These are phyloP conservation scores for Trachemys scripta DNA, from an alignment of 2,113 vertebrate genomes.

Conservation along the genomic window DNA sequence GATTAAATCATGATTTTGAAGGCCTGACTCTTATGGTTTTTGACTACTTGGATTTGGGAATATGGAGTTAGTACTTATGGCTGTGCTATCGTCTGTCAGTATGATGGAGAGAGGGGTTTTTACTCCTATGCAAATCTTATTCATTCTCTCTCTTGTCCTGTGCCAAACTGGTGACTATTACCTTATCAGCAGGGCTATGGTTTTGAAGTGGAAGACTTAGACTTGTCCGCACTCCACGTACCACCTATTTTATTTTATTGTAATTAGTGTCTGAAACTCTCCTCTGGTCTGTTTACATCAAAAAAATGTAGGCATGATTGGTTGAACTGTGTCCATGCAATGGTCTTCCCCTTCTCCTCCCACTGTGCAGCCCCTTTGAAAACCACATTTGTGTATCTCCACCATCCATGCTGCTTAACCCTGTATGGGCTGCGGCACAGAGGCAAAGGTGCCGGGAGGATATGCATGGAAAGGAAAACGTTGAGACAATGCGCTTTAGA, in stretches of 20 bases:
- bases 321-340: neutral
- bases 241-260: too few relatives aligned
- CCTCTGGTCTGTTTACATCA: neutral
- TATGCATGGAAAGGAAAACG: neutral
- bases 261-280: too few relatives aligned
- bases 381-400: neutral
- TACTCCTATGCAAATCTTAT: neutral
- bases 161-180: neutral
- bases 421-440: neutral
- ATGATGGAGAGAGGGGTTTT: neutral
- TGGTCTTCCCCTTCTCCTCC: neutral
- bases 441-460: accelerated
- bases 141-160: neutral
- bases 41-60: neutral
- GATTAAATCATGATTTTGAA: neutral
- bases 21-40: neutral
- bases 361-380: neutral
- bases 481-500: neutral
- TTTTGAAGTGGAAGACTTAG: neutral
- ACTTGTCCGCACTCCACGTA: accelerated
- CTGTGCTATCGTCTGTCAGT: neutral
- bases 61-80: neutral
- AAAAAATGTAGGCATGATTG: too few relatives aligned
- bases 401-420: accelerated
- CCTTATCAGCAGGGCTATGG: neutral